Percentiles rank a stretch among this genome's conserved stretches.
Evolutionary conservation across 37 sponge, comb jelly and placozoan species (phyloP).

Genomic region (Petrosia ficiformis): DNA sequence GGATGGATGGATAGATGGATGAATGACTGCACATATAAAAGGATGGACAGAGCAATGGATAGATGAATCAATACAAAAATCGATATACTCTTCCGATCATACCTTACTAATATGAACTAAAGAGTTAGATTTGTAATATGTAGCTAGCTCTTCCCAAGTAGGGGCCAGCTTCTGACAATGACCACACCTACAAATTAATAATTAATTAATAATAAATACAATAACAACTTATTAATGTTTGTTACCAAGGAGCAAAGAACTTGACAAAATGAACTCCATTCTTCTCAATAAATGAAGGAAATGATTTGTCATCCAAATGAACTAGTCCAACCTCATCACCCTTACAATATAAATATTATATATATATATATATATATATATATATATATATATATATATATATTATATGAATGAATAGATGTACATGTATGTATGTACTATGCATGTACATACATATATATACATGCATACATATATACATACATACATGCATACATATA

Average conservation of each 20-base stretch:
- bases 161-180: constrained; percentile 45
- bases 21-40: too few relatives aligned
- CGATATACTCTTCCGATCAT: not conserved
- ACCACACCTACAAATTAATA: constrained; percentile 38
- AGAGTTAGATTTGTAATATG: constrained; percentile 4
- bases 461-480: too few relatives aligned
- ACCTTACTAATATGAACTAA: constrained; percentile 29
- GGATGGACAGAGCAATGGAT: too few relatives aligned
- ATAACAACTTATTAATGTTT: not conserved
- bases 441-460: too few relatives aligned
- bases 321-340: constrained; percentile 17
- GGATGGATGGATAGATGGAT: too few relatives aligned
- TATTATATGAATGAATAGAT: too few relatives aligned
- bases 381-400: too few relatives aligned
- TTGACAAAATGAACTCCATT: constrained; percentile 44
- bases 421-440: too few relatives aligned
- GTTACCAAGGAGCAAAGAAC: constrained; percentile 63
- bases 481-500: too few relatives aligned
- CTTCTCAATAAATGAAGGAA: not conserved
- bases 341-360: not conserved
- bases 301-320: constrained; percentile 32
- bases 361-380: too few relatives aligned
- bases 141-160: constrained; percentile 31
- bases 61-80: too few relatives aligned
- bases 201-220: not conserved